Conservation (phyloP, 2,888 invertebrate genomes). For the Synergus umbraculus region DNA sequence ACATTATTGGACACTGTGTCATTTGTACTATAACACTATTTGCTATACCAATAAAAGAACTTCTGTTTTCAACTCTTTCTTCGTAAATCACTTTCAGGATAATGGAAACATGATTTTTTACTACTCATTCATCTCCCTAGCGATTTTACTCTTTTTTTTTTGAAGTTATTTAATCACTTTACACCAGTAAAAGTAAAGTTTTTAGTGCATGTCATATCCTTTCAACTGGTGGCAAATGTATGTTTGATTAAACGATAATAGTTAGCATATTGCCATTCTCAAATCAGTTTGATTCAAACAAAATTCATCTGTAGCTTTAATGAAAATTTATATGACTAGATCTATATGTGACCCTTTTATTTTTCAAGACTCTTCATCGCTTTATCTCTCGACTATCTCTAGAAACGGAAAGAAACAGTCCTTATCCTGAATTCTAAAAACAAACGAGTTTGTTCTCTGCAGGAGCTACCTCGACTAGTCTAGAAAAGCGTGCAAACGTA, state of each 20-base stretch:
- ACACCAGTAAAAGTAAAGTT: not conserved
- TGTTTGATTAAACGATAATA: too few relatives aligned
- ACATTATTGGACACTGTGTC: conserved; percentile 17
- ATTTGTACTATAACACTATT: conserved; percentile 7
- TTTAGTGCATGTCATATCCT: not conserved
- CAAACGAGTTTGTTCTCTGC: conserved; percentile 49
- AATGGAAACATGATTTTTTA: conserved; percentile 33
- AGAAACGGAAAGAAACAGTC: not conserved
- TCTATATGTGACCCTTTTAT: not conserved
- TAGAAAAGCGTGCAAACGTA: conserved; percentile 48
- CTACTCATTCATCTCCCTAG: conserved; percentile 7
- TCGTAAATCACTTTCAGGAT: not conserved
- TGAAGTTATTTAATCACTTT: conserved; percentile 9
- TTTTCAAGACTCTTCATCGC: not conserved
- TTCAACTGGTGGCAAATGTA: not conserved
- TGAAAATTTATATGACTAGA: not conserved
- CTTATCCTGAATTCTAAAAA: conserved; percentile 48
- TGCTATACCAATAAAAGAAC: conserved; percentile 13
- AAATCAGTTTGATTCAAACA: too few relatives aligned
- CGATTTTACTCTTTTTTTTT: conserved; percentile 10
- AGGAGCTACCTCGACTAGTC: conserved; percentile 40
- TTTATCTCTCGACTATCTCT: conserved; percentile 14
- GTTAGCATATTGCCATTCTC: too few relatives aligned
- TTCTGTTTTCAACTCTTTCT: conserved; percentile 8
- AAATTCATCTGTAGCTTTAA: too few relatives aligned